Evolutionary conservation across 2,797 vertebrate genomes (phyloP).

Genomic region (Rhodeus uyekii): DNA sequence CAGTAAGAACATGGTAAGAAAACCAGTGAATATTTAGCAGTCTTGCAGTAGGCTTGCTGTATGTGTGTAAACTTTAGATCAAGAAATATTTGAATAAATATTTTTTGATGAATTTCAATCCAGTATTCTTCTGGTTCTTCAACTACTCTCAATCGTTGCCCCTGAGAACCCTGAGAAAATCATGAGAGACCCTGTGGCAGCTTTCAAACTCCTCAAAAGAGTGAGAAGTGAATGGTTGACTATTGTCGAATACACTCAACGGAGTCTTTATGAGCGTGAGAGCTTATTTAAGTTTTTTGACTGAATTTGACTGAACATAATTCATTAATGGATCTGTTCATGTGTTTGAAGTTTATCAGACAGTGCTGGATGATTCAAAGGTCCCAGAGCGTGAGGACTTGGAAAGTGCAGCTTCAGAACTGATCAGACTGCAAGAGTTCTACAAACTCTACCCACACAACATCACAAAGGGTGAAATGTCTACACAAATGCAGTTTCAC

Average conservation of each 20-base stretch:
- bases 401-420: background rate
- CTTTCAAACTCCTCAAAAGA: background rate
- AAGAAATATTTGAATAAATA: background rate
- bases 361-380: rapidly evolving
- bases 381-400: background rate
- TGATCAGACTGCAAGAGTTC: slow-evolving; percentile 31
- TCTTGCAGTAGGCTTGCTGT: no score
- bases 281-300: background rate
- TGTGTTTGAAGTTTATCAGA: background rate
- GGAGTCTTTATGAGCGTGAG: background rate
- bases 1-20: background rate
- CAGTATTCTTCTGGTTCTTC: background rate
- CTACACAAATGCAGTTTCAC: background rate
- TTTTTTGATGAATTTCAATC: background rate
- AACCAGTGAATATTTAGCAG: background rate
- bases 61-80: background rate
- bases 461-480: slow-evolving; percentile 9
- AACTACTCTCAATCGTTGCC: background rate
- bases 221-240: background rate
- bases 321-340: background rate
- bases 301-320: no score
- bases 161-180: background rate
- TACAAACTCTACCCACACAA: slow-evolving; percentile 28
- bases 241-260: background rate
- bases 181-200: background rate